Conservation (phyloP, 2,888 invertebrate genomes). For the Harpalus rubripes region DNA sequence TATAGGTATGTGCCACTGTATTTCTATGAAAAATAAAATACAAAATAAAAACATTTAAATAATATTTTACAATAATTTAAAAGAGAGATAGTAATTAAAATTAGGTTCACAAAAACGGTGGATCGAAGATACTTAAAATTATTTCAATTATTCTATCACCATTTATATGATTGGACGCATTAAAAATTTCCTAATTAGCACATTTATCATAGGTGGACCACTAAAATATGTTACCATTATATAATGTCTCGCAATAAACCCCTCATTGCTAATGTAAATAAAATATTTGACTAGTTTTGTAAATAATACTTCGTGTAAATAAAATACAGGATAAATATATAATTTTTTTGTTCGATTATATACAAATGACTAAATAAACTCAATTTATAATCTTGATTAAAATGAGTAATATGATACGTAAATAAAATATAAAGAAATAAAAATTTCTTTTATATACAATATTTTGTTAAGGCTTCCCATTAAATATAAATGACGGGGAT, state of each 20-base stretch:
- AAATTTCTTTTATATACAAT: slow-evolving; percentile 29
- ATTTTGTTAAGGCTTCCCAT: slow-evolving; percentile 10
- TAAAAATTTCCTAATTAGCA: slow-evolving; percentile 60
- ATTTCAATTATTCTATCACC: slow-evolving; percentile 56
- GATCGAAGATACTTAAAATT: slow-evolving; percentile 33
- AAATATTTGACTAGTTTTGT: slow-evolving; percentile 37
- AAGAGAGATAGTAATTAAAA: slow-evolving; percentile 25
- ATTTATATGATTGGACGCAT: slow-evolving; percentile 58
- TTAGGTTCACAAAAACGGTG: slow-evolving; percentile 31
- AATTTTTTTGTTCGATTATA: slow-evolving; percentile 28
- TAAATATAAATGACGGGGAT: slow-evolving; percentile 32
- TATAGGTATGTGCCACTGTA: slow-evolving; percentile 28
- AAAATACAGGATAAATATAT: slow-evolving; percentile 37
- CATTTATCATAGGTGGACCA: slow-evolving; percentile 60
- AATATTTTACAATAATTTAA: slow-evolving; percentile 48
- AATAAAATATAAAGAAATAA: slow-evolving; percentile 1
- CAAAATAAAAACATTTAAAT: slow-evolving; percentile 50
- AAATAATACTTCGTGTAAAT: slow-evolving; percentile 18
- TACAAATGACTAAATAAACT: slow-evolving; percentile 39
- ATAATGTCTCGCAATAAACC: slow-evolving; percentile 39
- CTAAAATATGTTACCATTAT: slow-evolving; percentile 39
- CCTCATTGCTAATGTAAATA: slow-evolving; percentile 16
- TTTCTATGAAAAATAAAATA: slow-evolving; percentile 28
- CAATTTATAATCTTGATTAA: slow-evolving; percentile 8
- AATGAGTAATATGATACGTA: not conserved